A percentile compares a stretch with the other conserved stretches of the same genome.
These are phyloP conservation scores for Nebria salina DNA, from an alignment of 2,888 invertebrate species.

Conservation along the genomic window DNA sequence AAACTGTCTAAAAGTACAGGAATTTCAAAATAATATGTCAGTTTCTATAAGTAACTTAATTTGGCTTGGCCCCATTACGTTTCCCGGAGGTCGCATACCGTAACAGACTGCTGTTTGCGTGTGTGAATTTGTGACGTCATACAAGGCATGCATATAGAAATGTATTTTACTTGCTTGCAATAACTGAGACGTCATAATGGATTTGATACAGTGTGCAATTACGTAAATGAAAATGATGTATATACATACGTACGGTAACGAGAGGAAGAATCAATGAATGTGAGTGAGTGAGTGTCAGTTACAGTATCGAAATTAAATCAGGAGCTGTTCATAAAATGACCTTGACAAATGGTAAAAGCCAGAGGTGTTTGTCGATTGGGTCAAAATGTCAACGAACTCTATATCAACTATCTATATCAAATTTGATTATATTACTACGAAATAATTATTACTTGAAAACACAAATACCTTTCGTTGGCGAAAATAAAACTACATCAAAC, in stretches of 20 bases:
- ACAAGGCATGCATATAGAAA: not conserved
- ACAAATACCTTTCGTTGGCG: too few relatives aligned
- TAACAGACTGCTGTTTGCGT: constrained; percentile 1
- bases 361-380: not conserved
- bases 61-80: constrained; percentile 41
- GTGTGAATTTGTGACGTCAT: constrained; percentile 6
- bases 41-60: constrained; percentile 34
- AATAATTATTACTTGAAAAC: too few relatives aligned
- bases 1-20: not conserved
- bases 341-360: not conserved
- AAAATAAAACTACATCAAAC: too few relatives aligned
- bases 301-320: not conserved
- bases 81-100: constrained; percentile 16
- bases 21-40: constrained; percentile 7
- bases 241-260: too few relatives aligned
- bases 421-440: too few relatives aligned
- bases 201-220: too few relatives aligned
- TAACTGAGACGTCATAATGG: not conserved
- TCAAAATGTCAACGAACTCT: not conserved
- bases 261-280: too few relatives aligned
- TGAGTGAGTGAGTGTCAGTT: too few relatives aligned
- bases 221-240: too few relatives aligned
- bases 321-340: not conserved
- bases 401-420: not conserved
- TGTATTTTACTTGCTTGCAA: not conserved